Evolutionary conservation across 2,797 vertebrate species (phyloP), one percentile per base, ranked within the genome.

Genomic region (Lophura swinhoii): DNA sequence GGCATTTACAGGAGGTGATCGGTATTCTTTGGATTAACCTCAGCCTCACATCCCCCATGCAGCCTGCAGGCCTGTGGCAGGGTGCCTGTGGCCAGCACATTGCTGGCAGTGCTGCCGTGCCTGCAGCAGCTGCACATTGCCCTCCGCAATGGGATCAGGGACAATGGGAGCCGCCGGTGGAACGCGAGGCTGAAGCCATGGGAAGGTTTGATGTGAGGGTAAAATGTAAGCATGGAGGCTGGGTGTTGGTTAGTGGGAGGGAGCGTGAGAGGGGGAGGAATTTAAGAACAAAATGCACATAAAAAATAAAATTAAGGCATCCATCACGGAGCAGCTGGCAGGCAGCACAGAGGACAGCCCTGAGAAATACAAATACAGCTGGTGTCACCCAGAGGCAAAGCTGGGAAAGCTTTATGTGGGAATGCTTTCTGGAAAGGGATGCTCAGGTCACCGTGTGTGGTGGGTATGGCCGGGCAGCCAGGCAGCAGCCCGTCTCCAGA

Each of bases 141-240:
- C 41, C 41, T 29, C 49, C 87, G 89, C 90, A 95, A 93, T 12
- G 29, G 51, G 93, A 95, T 72, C 84, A 51, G 74, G 46, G 31
- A 91, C 94, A 88, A 93, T 71, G 84, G 92, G 94, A 88, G 85
- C 80, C 78, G 83, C 71, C 4, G 31, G 77, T 31, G 3, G 33
- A 43, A 21, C 66, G 46, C 23, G 3, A 78, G 76, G 73, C 41
- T 78, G 35, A 64, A 59, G 87, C 11, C 66, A 26, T 5, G 49
- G 46, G 55, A 59, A 48, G 37, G 1, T 81, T 68, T 75, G 24
- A 56, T 58, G 78, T 79, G 29, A 90, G 56, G 73, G 70, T 14
- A 71, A 73, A 84, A 59, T 8, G 64, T 31, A 73, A 84, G 60
- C 2, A 44, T 6, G 4, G 24, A 49, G 46, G 44, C 21, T 70